Conservation (phyloP, 2,113 vertebrate genomes). For the Macrotis lagotis region DNA sequence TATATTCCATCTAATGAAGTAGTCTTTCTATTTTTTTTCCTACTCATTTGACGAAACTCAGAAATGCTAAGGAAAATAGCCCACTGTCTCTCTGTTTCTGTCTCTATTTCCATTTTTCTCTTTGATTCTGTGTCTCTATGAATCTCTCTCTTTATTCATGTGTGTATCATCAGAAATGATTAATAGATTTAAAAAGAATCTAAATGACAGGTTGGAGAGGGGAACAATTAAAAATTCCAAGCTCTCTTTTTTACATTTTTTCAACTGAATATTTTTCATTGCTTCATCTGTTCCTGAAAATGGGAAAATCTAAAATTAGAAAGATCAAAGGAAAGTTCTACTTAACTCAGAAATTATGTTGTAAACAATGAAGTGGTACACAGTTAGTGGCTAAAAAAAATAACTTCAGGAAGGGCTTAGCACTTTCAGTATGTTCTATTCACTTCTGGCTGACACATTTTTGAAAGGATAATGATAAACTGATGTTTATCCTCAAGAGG, state of each 20-base stretch:
- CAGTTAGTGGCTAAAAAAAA: background rate
- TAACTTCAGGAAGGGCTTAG: background rate
- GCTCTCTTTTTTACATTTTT: background rate
- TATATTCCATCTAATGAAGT: background rate
- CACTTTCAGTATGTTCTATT: background rate
- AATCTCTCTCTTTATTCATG: background rate
- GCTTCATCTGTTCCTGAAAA: background rate
- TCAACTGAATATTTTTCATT: background rate
- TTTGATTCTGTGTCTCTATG: background rate
- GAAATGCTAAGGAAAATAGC: background rate
- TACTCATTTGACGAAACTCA: background rate
- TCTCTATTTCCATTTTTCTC: background rate
- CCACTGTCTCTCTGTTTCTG: background rate
- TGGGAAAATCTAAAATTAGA: background rate
- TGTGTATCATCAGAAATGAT: background rate
- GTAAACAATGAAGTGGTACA: background rate
- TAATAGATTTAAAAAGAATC: background rate
- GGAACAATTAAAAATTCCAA: background rate
- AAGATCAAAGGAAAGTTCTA: background rate
- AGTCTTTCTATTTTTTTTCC: background rate
- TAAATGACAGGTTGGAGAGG: background rate
- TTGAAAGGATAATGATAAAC: background rate
- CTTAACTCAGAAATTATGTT: background rate
- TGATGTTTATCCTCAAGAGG: background rate
- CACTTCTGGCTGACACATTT: background rate